Evolutionary conservation across 2,113 vertebrate species (phyloP).

Genomic region (Saguinus midas): DNA sequence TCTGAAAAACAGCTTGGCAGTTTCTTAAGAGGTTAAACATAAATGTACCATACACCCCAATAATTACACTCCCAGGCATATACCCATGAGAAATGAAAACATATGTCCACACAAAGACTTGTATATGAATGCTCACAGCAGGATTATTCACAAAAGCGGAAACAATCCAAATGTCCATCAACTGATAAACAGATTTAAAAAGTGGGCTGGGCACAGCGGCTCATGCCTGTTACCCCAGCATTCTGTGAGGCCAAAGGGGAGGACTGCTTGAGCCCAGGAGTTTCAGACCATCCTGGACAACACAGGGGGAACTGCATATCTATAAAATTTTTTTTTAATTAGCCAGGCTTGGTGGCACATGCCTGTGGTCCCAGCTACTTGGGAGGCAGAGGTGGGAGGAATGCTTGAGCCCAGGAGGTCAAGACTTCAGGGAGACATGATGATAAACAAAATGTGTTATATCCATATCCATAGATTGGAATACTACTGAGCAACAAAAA

Average conservation of each 20-base stretch:
- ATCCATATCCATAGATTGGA: neutral
- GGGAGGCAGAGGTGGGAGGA: too few species aligned
- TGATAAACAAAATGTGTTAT: neutral
- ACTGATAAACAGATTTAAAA: neutral
- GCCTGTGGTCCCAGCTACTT: too few species aligned
- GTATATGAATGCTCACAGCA: neutral
- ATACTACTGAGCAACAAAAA: neutral
- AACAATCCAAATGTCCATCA: neutral
- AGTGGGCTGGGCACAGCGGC: too few species aligned
- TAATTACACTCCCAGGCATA: neutral
- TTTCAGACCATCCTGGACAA: too few species aligned
- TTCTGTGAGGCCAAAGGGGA: too few species aligned
- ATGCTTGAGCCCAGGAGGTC: too few species aligned
- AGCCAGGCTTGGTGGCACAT: too few species aligned
- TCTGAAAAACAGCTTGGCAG: neutral
- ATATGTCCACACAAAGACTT: neutral
- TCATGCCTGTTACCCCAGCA: too few species aligned
- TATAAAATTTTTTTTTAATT: too few species aligned
- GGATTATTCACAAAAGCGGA: slow-evolving; percentile 9
- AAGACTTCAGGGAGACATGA: too few species aligned
- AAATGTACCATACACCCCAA: neutral
- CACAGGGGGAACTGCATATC: too few species aligned
- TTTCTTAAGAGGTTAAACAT: slow-evolving; percentile 20
- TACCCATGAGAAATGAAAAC: slow-evolving; percentile 1
- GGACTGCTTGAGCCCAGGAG: too few species aligned